Percentiles rank a stretch among this genome's conserved stretches.
These are phyloP conservation scores for Camponotus pennsylvanicus DNA, from an alignment of 1,140 invertebrate species.

Conservation along the genomic window DNA sequence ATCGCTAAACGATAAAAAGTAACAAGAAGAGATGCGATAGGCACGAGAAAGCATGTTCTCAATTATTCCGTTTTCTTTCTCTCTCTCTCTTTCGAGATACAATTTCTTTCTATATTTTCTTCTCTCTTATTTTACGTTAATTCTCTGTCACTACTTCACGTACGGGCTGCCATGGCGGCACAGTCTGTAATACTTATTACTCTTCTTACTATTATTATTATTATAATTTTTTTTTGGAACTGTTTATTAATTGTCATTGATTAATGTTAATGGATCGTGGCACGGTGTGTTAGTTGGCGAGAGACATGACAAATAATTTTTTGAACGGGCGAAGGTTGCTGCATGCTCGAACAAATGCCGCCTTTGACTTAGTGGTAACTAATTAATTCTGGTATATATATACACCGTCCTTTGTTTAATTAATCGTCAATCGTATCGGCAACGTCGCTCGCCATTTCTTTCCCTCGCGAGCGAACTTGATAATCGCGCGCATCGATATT, in stretches of 20 bases:
- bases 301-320: conserved; percentile 76
- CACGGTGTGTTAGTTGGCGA: conserved; percentile 86
- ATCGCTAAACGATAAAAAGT: conserved; percentile 24
- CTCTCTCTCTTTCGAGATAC: conserved; percentile 6
- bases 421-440: conserved; percentile 74
- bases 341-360: conserved; percentile 83
- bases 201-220: conserved; percentile 51
- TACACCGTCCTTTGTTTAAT: conserved; percentile 62
- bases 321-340: conserved; percentile 83
- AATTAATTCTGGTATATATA: conserved; percentile 80
- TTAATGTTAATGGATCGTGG: conserved; percentile 85
- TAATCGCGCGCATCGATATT: conserved; percentile 10
- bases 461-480: conserved; percentile 65
- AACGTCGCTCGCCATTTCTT: conserved; percentile 80
- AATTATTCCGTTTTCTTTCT: conserved; percentile 7
- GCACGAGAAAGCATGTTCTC: conserved; percentile 51
- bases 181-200: conserved; percentile 57
- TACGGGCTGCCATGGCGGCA: conserved; percentile 71
- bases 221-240: conserved; percentile 75
- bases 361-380: conserved; percentile 85
- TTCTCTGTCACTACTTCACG: conserved; percentile 36
- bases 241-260: conserved; percentile 83
- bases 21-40: conserved; percentile 39
- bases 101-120: conserved; percentile 40
- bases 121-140: conserved; percentile 2